A percentile compares a stretch with the other conserved stretches of the same genome.
phyloP scores from a whole-genome alignment of 92 coral and sea anemone species.

The Phymanthus crucifer region DNA sequence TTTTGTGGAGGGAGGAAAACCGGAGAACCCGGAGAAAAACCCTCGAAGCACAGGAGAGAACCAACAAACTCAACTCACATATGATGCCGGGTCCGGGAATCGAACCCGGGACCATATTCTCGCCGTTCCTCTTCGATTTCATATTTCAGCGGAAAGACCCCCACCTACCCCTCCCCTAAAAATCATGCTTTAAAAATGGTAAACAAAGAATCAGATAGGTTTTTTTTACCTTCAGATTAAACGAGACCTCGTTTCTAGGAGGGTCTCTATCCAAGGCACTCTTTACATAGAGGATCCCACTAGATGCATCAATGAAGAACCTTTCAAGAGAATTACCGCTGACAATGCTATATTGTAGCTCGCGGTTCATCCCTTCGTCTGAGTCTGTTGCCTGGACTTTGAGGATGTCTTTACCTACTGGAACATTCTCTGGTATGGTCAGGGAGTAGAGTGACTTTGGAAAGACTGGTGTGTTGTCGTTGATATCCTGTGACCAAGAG shows the following conservation, averaged over 20 bases:
- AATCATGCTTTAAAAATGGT: neutral
- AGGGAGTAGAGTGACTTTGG: slow-evolving; percentile 67
- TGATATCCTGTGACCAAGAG: slow-evolving; percentile 58
- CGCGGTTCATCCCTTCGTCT: slow-evolving; percentile 60
- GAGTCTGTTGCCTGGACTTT: slow-evolving; percentile 70
- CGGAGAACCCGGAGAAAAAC: too few species aligned
- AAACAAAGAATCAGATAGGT: too few species aligned
- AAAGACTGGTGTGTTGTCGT: slow-evolving; percentile 85
- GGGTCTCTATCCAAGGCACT: slow-evolving; percentile 84
- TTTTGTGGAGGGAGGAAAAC: too few species aligned
- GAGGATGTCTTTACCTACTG: slow-evolving; percentile 70
- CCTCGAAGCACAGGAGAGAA: too few species aligned
- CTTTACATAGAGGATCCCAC: slow-evolving; percentile 79
- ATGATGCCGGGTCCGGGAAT: too few species aligned
- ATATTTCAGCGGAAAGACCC: too few species aligned
- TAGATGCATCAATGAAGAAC: slow-evolving; percentile 80
- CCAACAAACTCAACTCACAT: too few species aligned
- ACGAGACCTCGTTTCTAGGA: slow-evolving; percentile 72
- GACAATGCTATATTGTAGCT: slow-evolving; percentile 71
- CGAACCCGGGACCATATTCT: too few species aligned
- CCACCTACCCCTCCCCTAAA: neutral
- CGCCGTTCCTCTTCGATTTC: too few species aligned
- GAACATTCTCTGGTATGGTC: slow-evolving; percentile 68
- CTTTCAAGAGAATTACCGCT: slow-evolving; percentile 74
- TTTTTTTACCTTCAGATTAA: slow-evolving; percentile 65